Evolutionary conservation across 2,113 vertebrate species (phyloP), one percentile per base, ranked within the genome.

Genomic region (Furnarius figulus): DNA sequence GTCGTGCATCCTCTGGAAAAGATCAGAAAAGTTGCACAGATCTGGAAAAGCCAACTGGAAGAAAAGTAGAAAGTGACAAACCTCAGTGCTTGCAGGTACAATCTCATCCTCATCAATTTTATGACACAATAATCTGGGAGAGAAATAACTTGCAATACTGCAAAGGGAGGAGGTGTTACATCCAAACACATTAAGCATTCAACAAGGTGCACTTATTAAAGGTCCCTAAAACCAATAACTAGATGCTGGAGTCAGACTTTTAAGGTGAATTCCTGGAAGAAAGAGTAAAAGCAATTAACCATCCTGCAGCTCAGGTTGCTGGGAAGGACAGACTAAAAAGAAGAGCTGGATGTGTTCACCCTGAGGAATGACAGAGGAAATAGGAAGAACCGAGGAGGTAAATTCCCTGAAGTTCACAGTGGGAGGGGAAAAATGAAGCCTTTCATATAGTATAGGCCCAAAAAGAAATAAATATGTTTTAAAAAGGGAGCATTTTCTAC

Each of bases 401-500:
- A 90, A 87, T 63, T 90, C 76, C 77, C 83, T 85, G 65, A 88
- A 90, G 39, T 68, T 78, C 80, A 65, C 15, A 35, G 59, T 27
- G 17, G 35, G 17, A 27, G 53, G 40, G 25, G 2, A 75, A 85
- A 90, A 96, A 92, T 59, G 42, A 75, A 93, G 66, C 56, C 93
- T 87, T 97, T 97, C 94, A 95, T 24, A 25, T 40, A 40, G 1
- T 14, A 44, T 37, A 61, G 76, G 24, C 15, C 52, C 65, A 8
- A 55, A 88, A 89, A 92, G 17, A 93, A 47, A 84, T 46, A 95
- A 92, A 96, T 90, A 87, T 25, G 5, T 67, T 87, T 52, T 0
- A 4, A 77, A 87, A 93, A 63, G 58, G 65, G 93, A 91, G 81
- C 65, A 40, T 85, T 95, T 95, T 95, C 82, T 96, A 75, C 84